Evolutionary conservation across 1,140 invertebrate species (phyloP).

Genomic region (Eueides isabella): DNA sequence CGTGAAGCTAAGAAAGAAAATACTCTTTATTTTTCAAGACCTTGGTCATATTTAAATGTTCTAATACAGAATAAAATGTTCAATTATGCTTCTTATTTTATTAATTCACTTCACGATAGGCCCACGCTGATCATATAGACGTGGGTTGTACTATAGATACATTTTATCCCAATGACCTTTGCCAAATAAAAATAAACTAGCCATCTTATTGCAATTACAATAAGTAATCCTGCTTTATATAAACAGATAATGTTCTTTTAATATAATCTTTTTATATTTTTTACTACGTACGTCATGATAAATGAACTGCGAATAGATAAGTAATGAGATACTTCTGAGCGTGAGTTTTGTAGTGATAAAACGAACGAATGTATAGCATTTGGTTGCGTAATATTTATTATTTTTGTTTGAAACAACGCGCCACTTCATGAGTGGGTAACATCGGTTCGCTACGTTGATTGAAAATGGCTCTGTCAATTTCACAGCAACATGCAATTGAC

Average conservation of each 20-base stretch:
- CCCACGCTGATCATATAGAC: constrained; percentile 9
- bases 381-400: constrained; percentile 17
- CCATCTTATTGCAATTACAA: background rate
- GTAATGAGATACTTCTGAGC: constrained; percentile 3
- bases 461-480: constrained; percentile 26
- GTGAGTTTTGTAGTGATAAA: constrained; percentile 12
- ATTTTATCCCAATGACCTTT: constrained; percentile 19
- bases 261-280: background rate
- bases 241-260: background rate
- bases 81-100: constrained; percentile 4
- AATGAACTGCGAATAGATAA: constrained; percentile 6
- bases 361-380: background rate
- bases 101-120: background rate
- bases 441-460: constrained; percentile 25
- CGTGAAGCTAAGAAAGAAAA: too few relatives aligned
- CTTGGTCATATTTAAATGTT: constrained; percentile 17
- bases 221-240: background rate
- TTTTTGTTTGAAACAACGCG: constrained; percentile 20
- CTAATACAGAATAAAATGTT: background rate
- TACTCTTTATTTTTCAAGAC: background rate
- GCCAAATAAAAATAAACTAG: constrained; percentile 17
- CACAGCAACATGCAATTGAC: constrained; percentile 26
- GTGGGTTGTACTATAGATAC: constrained; percentile 3
- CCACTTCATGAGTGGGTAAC: constrained; percentile 16
- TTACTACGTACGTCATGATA: background rate